These are phyloP conservation scores for Tiliqua scincoides DNA, from an alignment of 2,113 vertebrate species.

Conservation along the genomic window DNA sequence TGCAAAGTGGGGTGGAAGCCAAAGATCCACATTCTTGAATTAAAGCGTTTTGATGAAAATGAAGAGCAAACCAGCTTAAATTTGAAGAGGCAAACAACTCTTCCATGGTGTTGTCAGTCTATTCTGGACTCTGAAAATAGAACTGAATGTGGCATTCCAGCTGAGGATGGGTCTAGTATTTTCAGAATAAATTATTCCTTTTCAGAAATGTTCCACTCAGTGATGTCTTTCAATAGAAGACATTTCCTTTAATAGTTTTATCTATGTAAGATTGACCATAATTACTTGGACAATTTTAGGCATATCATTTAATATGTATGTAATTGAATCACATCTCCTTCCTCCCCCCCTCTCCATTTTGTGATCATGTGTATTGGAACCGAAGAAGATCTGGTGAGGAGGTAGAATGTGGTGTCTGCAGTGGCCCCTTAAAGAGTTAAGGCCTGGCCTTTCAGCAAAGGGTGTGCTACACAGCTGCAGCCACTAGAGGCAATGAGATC, in stretches of 20 bases:
- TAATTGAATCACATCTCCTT: slow-evolving; percentile 39
- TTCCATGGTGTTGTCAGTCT: background rate
- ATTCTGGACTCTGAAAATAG: background rate
- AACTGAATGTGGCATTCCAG: background rate
- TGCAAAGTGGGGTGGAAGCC: background rate
- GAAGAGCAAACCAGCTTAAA: background rate
- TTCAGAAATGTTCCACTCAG: slow-evolving; percentile 15
- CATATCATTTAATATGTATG: slow-evolving; percentile 1
- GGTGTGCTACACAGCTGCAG: too few species aligned
- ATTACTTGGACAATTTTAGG: slow-evolving; percentile 28
- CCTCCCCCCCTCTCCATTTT: background rate
- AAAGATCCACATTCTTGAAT: background rate
- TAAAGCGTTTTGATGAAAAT: background rate
- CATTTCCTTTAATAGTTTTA: slow-evolving; percentile 31
- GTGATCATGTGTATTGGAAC: too few species aligned
- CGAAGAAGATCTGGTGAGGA: too few species aligned
- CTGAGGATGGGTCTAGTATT: background rate
- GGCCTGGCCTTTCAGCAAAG: too few species aligned
- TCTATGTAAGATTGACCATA: slow-evolving; percentile 23
- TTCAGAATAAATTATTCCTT: slow-evolving; percentile 1
- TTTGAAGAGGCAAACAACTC: background rate
- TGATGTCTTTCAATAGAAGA: slow-evolving; percentile 25
- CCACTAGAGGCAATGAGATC: too few species aligned
- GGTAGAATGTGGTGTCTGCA: too few species aligned
- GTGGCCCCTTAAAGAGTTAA: too few species aligned